These are phyloP conservation scores for Agrypnus murinus DNA, from an alignment of 2,888 invertebrate species.

Conservation along the genomic window DNA sequence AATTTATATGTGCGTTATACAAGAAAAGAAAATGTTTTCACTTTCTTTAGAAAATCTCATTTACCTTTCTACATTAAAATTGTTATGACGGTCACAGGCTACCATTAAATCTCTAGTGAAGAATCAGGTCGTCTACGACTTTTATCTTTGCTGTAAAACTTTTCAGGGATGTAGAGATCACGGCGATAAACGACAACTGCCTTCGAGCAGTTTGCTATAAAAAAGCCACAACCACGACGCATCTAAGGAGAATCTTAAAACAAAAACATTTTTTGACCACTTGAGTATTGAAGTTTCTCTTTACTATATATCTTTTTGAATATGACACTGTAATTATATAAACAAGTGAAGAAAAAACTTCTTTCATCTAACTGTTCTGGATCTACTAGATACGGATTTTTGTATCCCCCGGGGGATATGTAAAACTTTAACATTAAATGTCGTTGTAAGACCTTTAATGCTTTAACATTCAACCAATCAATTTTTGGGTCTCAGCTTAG, in stretches of 20 bases:
- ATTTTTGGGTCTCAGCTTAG: not conserved
- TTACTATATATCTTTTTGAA: too few relatives aligned
- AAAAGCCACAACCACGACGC: not conserved
- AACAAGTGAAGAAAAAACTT: too few relatives aligned
- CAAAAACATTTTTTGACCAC: too few relatives aligned
- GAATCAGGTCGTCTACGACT: conserved; percentile 15
- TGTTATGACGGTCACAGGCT: not conserved
- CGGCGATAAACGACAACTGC: conserved; percentile 14
- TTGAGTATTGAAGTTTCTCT: too few relatives aligned
- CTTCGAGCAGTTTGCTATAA: conserved; percentile 8
- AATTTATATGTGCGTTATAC: too few relatives aligned
- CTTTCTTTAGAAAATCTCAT: too few relatives aligned
- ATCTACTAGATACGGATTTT: not conserved
- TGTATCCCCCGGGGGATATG: not conserved
- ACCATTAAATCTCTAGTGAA: conserved; percentile 14
- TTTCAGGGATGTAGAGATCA: conserved; percentile 15
- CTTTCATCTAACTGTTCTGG: too few relatives aligned
- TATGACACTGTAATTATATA: too few relatives aligned
- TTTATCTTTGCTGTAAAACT: conserved; percentile 27
- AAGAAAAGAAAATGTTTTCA: too few relatives aligned
- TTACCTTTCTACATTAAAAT: not conserved
- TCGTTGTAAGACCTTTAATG: conserved; percentile 10
- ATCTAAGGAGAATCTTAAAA: too few relatives aligned
- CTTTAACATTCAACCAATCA: conserved; percentile 1
- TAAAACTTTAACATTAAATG: not conserved